These are phyloP conservation scores for Megalurothrips usitatus DNA, from an alignment of 2,888 invertebrate genomes.

Conservation along the genomic window DNA sequence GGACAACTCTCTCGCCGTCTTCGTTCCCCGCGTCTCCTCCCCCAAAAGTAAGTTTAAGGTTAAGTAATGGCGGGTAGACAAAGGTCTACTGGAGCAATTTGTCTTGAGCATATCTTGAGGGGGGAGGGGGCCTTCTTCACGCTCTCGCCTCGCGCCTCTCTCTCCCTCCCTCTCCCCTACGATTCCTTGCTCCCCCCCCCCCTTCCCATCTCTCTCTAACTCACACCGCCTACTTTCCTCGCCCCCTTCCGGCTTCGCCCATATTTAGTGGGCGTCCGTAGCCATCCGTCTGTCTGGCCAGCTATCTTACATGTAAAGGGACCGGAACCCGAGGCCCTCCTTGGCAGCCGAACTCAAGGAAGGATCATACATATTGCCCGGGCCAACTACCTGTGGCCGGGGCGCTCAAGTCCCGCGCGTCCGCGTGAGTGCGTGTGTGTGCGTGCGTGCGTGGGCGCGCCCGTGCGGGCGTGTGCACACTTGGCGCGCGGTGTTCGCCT, in stretches of 20 bases:
- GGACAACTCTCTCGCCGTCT: neutral
- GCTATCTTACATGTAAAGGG: no score
- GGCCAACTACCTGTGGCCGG: no score
- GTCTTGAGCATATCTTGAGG: slow-evolving; percentile 24
- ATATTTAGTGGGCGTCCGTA: neutral
- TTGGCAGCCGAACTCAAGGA: no score
- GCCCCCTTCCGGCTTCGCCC: neutral
- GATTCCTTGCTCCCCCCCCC: no score
- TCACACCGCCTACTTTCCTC: neutral
- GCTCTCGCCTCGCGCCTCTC: neutral
- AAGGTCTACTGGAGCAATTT: slow-evolving; percentile 26
- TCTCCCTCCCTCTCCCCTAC: neutral
- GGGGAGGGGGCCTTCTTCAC: neutral
- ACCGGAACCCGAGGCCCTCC: no score
- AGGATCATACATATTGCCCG: no score
- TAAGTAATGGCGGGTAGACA: slow-evolving; percentile 24
- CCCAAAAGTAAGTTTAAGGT: slow-evolving; percentile 21
- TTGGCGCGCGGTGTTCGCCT: no score
- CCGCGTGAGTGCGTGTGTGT: no score
- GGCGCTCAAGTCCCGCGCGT: no score
- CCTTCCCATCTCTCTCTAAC: no score
- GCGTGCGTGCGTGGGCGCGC: no score
- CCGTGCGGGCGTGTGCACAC: no score
- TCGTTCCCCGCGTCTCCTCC: neutral
- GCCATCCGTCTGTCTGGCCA: neutral